Evolutionary conservation across 2,888 invertebrate species (phyloP), one percentile per base, ranked within the genome.

Genomic region (Ormyrus rosae): DNA sequence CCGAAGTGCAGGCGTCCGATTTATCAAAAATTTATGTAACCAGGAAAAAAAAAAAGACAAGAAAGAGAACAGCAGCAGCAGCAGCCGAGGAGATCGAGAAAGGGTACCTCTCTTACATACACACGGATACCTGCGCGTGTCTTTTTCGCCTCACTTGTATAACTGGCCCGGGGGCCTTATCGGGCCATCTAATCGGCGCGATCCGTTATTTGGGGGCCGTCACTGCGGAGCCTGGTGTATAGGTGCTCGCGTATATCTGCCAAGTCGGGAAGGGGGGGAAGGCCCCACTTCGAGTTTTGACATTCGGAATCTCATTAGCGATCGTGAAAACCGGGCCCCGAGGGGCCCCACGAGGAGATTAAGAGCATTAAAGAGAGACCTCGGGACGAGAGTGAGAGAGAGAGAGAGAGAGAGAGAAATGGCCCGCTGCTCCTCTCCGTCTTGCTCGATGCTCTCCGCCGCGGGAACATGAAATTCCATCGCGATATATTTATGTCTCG

Each of bases 301-400:
- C 90, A 88, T 88, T 86, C 87, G 85, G 89, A 89, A 90, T 90
- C 89, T 90, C 89, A 90, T 90, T 90, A 90, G 86, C 87, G 87
- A 88, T 88, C 88, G 87, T 88, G 87, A 88, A 86, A 88, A 83
- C 84, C 84, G 81, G 77, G 70, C 73, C 60, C 69, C 11, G 45
- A 58, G 77, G 45, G 51, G 9, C 53, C 13, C 50, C n/a, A 11
- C 50, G 6, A 51, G 5, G 13, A 79, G 73, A 81, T 81, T 78
- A 81, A 81, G 73, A 81, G 81, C 73, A 77, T 81, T 81, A 81
- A 81, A 81, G 63, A 60, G 58, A 81, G 69, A 77, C 68, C 51
- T 46, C 11, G 72, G 34, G 34, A 9, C 46, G n/a, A 71, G 58
- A 78, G 72, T 76, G 60, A 73, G 79, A 78, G 77, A 79, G 68